Evolutionary conservation across 2,113 vertebrate species (phyloP).

Genomic region (Glaucidium brasilianum): DNA sequence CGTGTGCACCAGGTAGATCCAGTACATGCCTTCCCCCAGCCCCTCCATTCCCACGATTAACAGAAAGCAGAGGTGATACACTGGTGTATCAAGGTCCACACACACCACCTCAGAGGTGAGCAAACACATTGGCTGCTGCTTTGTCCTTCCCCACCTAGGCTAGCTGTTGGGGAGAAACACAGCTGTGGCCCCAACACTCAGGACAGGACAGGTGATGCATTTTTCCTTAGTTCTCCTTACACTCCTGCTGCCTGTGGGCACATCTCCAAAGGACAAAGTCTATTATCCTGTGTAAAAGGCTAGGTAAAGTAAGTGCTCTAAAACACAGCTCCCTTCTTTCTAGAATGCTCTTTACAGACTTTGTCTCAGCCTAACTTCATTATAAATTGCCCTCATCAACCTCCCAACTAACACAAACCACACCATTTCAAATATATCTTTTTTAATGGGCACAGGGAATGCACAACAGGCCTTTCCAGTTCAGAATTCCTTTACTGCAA

Average conservation of each 20-base stretch:
- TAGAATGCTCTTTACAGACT: neutral
- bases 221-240: neutral
- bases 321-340: neutral
- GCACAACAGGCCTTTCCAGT: neutral
- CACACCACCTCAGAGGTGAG: neutral
- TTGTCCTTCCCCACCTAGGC: neutral
- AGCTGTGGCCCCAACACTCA: neutral
- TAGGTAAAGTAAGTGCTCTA: neutral
- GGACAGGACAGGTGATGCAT: neutral
- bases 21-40: neutral
- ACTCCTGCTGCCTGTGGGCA: neutral
- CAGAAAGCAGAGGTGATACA: neutral
- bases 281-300: neutral
- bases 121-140: neutral
- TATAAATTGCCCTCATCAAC: neutral
- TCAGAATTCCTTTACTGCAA: neutral
- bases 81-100: neutral
- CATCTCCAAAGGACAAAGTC: neutral
- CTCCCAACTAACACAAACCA: neutral
- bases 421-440: neutral
- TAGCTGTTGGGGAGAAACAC: neutral
- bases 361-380: neutral
- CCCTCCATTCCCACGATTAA: neutral
- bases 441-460: neutral
- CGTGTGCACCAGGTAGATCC: neutral